These are phyloP conservation scores for Garra rufa DNA, from an alignment of 2,113 vertebrate species.

Conservation along the genomic window DNA sequence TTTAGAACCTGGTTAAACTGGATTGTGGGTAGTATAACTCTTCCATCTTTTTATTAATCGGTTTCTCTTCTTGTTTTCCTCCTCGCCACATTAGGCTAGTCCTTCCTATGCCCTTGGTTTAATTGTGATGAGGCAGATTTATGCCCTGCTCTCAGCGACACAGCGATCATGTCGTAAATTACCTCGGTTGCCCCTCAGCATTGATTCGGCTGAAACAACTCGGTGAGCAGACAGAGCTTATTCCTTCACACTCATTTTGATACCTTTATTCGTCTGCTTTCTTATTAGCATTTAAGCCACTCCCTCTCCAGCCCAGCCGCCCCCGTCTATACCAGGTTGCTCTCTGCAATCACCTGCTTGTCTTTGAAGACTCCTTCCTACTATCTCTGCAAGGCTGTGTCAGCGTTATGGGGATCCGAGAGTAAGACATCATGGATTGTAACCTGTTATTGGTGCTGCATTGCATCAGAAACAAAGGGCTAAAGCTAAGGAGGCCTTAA, in stretches of 20 bases:
- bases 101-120: slow-evolving; percentile 70
- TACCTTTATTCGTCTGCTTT: neutral
- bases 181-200: slow-evolving; percentile 44
- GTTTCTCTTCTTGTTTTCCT: neutral
- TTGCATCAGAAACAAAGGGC: slow-evolving; percentile 66
- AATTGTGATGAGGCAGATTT: slow-evolving; percentile 71
- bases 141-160: slow-evolving; percentile 64
- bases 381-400: neutral
- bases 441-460: slow-evolving; percentile 58
- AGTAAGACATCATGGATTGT: slow-evolving; percentile 36
- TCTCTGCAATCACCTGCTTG: neutral
- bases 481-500: neutral
- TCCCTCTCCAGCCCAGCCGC: neutral
- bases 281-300: slow-evolving; percentile 24
- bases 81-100: slow-evolving; percentile 3
- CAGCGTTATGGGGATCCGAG: neutral
- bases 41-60: neutral
- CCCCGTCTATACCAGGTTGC: neutral
- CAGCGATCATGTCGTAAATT: slow-evolving; percentile 70
- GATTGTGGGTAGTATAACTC: neutral
- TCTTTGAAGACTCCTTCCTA: neutral
- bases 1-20: neutral
- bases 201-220: slow-evolving; percentile 2
- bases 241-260: neutral
- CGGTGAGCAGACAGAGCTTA: neutral